phyloP scores from a whole-genome alignment of 2,797 vertebrate species.

The Setipinna tenuifilis region DNA sequence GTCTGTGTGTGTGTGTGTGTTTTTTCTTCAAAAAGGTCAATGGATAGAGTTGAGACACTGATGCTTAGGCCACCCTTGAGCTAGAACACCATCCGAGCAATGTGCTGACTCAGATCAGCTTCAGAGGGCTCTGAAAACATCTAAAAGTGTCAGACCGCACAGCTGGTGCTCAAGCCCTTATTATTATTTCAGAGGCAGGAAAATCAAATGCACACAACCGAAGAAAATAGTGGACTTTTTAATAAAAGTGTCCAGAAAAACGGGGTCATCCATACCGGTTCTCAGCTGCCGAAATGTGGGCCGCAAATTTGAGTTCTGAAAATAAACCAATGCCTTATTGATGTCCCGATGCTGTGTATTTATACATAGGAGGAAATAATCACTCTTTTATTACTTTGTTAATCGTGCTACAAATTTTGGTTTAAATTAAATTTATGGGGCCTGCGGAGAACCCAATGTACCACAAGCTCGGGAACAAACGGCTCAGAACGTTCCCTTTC shows the following conservation, averaged over 20 bases:
- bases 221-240: constrained; percentile 59
- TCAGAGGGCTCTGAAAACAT: constrained; percentile 54
- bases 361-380: constrained; percentile 67
- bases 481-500: not conserved
- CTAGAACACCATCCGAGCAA: constrained; percentile 41
- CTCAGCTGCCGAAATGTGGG: constrained; percentile 55
- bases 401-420: constrained; percentile 67
- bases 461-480: constrained; percentile 63
- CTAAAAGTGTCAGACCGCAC: constrained; percentile 52
- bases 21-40: constrained; percentile 3
- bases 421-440: constrained; percentile 65
- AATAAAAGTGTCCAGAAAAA: constrained; percentile 58
- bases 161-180: constrained; percentile 30
- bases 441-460: constrained; percentile 54
- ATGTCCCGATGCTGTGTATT: constrained; percentile 67
- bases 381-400: constrained; percentile 72
- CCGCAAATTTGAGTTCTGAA: constrained; percentile 59
- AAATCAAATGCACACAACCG: constrained; percentile 60
- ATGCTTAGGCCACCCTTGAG: constrained; percentile 39
- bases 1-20: no score
- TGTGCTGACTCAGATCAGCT: constrained; percentile 24
- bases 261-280: constrained; percentile 54
- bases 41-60: constrained; percentile 22
- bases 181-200: constrained; percentile 58
- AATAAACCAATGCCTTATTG: constrained; percentile 69